These are phyloP conservation scores for Icerya purchasi DNA, from an alignment of 2,888 invertebrate species.

Conservation along the genomic window DNA sequence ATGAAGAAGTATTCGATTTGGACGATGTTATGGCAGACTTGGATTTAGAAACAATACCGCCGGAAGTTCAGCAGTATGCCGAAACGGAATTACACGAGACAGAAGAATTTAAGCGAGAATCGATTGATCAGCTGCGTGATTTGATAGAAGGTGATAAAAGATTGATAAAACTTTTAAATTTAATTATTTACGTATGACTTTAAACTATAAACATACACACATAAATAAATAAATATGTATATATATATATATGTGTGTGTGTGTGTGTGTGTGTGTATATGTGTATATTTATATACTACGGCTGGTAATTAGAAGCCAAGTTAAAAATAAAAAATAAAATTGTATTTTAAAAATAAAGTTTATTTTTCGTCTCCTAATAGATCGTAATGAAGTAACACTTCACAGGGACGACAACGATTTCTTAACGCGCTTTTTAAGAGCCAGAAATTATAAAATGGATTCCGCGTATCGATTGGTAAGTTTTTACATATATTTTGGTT, in stretches of 20 bases:
- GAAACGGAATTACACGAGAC: conserved; percentile 44
- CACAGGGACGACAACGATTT: conserved; percentile 55
- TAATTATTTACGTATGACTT: background rate
- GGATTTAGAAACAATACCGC: conserved; percentile 42
- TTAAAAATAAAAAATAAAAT: background rate
- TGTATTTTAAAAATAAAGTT: background rate
- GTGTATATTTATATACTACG: background rate
- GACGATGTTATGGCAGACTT: conserved; percentile 35
- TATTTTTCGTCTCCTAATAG: conserved; percentile 25
- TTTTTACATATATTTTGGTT: too few relatives aligned
- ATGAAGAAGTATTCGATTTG: conserved; percentile 15
- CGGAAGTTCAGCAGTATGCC: conserved; percentile 43
- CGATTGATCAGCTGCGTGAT: conserved; percentile 48
- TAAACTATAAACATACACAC: background rate
- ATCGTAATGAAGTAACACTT: conserved; percentile 36
- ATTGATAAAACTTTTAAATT: background rate
- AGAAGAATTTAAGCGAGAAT: conserved; percentile 40
- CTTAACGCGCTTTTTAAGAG: conserved; percentile 48
- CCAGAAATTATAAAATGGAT: conserved; percentile 46
- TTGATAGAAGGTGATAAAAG: conserved; percentile 30
- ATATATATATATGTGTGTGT: background rate
- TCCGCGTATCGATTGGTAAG: conserved; percentile 53
- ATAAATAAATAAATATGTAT: background rate
- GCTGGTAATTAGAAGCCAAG: background rate
- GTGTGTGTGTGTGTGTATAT: background rate